Evolutionary conservation across 2,888 invertebrate genomes (phyloP).

Genomic region (Eupithecia centaureata): DNA sequence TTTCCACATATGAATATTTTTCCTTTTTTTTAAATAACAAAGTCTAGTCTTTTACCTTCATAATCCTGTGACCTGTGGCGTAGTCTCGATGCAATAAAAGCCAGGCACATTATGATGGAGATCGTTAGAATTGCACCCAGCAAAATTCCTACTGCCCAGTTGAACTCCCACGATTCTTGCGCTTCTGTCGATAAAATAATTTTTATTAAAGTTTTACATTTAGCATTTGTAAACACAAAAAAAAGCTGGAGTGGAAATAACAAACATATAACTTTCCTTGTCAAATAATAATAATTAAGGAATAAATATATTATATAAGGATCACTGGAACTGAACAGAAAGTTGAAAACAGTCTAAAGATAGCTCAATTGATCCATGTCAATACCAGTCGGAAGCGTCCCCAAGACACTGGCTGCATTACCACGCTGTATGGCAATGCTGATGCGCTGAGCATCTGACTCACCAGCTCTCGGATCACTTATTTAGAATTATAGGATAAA

Average conservation of each 20-base stretch:
- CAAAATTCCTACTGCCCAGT: constrained; percentile 85
- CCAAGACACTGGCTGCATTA: too few relatives aligned
- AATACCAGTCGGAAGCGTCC: too few relatives aligned
- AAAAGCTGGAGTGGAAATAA: neutral
- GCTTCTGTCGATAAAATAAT: constrained; percentile 59
- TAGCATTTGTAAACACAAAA: neutral
- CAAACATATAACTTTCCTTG: neutral
- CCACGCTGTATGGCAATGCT: too few relatives aligned
- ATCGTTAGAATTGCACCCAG: constrained; percentile 88
- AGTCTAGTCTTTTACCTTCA: constrained; percentile 69
- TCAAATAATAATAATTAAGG: neutral
- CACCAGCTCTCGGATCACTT: too few relatives aligned
- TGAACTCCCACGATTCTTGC: constrained; percentile 77
- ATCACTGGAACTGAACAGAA: too few relatives aligned
- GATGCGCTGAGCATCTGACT: too few relatives aligned
- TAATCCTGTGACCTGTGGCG: constrained; percentile 79
- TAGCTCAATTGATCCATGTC: too few relatives aligned
- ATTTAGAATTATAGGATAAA: too few relatives aligned
- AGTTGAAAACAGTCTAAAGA: too few relatives aligned
- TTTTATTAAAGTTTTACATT: neutral
- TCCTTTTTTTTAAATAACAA: neutral
- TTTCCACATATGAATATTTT: neutral
- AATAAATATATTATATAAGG: too few relatives aligned
- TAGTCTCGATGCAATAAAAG: constrained; percentile 85
- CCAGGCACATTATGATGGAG: constrained; percentile 86